Evolutionary conservation across 1,140 invertebrate genomes (phyloP).

Genomic region (Drosophila punjabiensis): DNA sequence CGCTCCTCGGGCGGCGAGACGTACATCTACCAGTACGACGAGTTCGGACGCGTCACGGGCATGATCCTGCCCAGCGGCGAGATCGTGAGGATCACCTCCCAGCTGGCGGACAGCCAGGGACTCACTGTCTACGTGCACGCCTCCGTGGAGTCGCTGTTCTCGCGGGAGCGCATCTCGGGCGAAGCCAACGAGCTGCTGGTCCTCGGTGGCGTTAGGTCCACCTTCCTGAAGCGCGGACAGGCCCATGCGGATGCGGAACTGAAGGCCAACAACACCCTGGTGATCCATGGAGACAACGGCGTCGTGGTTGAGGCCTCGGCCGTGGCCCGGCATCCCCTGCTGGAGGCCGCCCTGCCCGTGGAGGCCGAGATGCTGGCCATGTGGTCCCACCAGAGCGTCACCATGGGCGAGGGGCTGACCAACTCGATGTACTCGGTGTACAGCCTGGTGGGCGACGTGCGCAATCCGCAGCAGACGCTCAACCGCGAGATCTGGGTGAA

Average conservation of each 20-base stretch:
- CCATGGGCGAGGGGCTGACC: constrained; percentile 90
- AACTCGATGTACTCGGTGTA: constrained; percentile 93
- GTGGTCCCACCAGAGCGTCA: constrained; percentile 92
- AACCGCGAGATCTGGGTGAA: constrained; percentile 95
- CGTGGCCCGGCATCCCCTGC: constrained; percentile 93
- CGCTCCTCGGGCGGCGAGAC: constrained; percentile 93
- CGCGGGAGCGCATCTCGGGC: constrained; percentile 54
- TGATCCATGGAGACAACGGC: constrained; percentile 89
- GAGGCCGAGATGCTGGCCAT: constrained; percentile 96
- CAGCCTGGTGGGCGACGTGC: constrained; percentile 92
- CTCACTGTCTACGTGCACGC: constrained; percentile 89
- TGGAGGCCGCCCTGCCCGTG: constrained; percentile 94
- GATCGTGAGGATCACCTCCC: constrained; percentile 91
- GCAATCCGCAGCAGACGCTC: constrained; percentile 92
- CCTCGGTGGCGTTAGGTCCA: constrained; percentile 87
- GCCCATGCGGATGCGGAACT: constrained; percentile 90
- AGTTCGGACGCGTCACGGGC: constrained; percentile 92
- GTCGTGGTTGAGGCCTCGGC: constrained; percentile 91
- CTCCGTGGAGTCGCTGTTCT: constrained; percentile 82
- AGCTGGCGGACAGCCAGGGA: constrained; percentile 90
- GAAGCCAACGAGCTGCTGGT: constrained; percentile 86
- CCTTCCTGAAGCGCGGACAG: constrained; percentile 88
- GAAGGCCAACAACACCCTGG: constrained; percentile 92
- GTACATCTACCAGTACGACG: constrained; percentile 95
- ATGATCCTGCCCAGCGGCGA: constrained; percentile 96